Conservation (phyloP, 1,140 invertebrate genomes). For the Heterodera schachtii region DNA sequence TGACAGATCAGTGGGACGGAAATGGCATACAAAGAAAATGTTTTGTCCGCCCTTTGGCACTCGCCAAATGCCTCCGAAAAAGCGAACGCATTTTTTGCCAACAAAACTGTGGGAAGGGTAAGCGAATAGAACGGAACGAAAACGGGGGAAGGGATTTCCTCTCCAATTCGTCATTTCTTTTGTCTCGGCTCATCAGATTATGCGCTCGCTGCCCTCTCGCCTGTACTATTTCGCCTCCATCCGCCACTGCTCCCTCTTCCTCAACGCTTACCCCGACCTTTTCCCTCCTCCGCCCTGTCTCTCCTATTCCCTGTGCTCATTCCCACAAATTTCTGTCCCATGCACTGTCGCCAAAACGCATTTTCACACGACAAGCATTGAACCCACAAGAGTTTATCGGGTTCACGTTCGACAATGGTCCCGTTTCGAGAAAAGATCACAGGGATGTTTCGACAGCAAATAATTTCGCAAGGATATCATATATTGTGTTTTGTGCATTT, state of each 20-base stretch:
- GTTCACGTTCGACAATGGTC: constrained; percentile 5
- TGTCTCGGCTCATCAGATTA: constrained; percentile 1
- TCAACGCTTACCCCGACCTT: constrained; percentile 26
- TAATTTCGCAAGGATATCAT: too few species aligned
- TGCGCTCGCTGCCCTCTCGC: constrained; percentile 2
- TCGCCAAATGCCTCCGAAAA: not conserved
- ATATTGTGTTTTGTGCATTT: too few species aligned
- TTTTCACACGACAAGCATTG: constrained; percentile 1
- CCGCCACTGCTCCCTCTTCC: constrained; percentile 17
- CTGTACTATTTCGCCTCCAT: constrained; percentile 26
- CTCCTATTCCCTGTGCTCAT: constrained; percentile 26
- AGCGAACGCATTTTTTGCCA: not conserved
- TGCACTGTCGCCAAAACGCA: constrained; percentile 17
- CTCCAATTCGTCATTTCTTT: not conserved
- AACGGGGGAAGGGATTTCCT: not conserved
- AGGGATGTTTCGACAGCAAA: constrained; percentile 12
- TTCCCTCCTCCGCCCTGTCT: constrained; percentile 14
- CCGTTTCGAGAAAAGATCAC: not conserved
- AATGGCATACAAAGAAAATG: not conserved
- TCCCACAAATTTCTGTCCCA: constrained; percentile 6
- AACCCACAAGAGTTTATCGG: constrained; percentile 2
- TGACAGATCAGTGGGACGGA: not conserved
- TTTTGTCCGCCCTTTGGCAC: not conserved
- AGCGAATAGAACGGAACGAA: not conserved
- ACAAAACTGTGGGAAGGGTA: constrained; percentile 1